Evolutionary conservation across 2,797 vertebrate species (phyloP).

Genomic region (Acanthurus tractus): DNA sequence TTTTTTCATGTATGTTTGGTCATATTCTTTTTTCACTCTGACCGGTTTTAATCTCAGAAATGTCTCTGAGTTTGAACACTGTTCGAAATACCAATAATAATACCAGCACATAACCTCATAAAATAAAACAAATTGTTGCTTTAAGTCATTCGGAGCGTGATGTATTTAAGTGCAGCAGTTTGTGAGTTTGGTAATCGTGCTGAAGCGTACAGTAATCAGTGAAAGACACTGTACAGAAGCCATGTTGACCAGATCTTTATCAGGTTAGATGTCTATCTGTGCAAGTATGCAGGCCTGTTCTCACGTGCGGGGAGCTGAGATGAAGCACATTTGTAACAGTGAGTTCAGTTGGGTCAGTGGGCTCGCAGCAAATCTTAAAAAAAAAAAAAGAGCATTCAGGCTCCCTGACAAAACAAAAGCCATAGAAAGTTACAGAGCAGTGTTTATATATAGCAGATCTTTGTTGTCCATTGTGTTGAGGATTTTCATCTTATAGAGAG

Average conservation of each 20-base stretch:
- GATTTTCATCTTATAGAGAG: slow-evolving; percentile 27
- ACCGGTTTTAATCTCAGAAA: too few species aligned
- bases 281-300: slow-evolving; percentile 46
- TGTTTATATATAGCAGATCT: slow-evolving; percentile 60
- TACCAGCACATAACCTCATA: too few species aligned
- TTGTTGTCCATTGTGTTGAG: slow-evolving; percentile 38
- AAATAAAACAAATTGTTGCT: too few species aligned
- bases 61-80: too few species aligned
- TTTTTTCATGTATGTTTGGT: too few species aligned
- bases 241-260: slow-evolving; percentile 40
- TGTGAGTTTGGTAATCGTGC: slow-evolving; percentile 6
- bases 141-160: too few species aligned
- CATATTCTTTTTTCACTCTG: too few species aligned
- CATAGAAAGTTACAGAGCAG: slow-evolving; percentile 63
- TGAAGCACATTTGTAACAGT: slow-evolving; percentile 39
- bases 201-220: slow-evolving; percentile 6
- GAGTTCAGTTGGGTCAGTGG: slow-evolving; percentile 50
- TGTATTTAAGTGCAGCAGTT: background rate
- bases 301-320: slow-evolving; percentile 25
- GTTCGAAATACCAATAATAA: too few species aligned
- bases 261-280: slow-evolving; percentile 32
- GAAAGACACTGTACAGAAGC: background rate
- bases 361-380: slow-evolving; percentile 28
- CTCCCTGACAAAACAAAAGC: slow-evolving; percentile 62
- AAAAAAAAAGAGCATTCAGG: slow-evolving; percentile 67